Evolutionary conservation across 2,888 invertebrate species (phyloP), one percentile per base, ranked within the genome.

Genomic region (Petrolisthes cinctipes): DNA sequence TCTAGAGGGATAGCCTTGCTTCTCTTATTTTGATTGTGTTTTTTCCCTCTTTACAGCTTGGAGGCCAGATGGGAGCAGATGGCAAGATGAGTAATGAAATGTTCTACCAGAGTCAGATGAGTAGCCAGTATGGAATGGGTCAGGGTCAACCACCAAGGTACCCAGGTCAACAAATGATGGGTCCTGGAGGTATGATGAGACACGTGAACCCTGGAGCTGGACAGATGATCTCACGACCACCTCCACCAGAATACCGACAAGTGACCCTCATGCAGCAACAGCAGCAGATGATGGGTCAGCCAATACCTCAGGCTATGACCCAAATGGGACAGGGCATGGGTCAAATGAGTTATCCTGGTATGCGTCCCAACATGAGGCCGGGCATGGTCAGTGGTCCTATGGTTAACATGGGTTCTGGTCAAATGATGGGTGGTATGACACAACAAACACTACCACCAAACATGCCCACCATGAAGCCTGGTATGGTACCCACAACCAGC

Each of bases 231-330:
- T 66, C 87, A n/a, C 85, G 90, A 17, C 90, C 90, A 14, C 90
- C 90, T 9, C 90, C 90, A 51, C 90, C 90, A n/a, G 89, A 90
- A 54, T 90, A 90, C 82, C 66, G 86, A 20, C 88, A 88, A 17
- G 90, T 88, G 17, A 80, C 86, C 17, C 71, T 90, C 14, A 88
- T 90, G 86, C 89, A 88, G 79, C 88, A 86, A 71, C 85, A 84
- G 66, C 90, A 90, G 78, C 89, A 90, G 57, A 75, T 73, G 56
- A 89, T 90, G 88, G 86, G 86, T 82, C 87, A 87, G 51, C 73
- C 86, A n/a, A 86, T 89, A 85, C 75, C 86, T n/a, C 90, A 90
- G 71, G 37, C 85, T 17, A 87, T 89, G 89, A 68, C 82, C 20
- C 87, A 87, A 82, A 84, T 89, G 84, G 86, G 86, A 4, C 90